A percentile compares a stretch with the other conserved stretches of the same genome.
These are phyloP conservation scores for Trichogramma pretiosum DNA, from an alignment of 1,140 invertebrate genomes.

Conservation along the genomic window DNA sequence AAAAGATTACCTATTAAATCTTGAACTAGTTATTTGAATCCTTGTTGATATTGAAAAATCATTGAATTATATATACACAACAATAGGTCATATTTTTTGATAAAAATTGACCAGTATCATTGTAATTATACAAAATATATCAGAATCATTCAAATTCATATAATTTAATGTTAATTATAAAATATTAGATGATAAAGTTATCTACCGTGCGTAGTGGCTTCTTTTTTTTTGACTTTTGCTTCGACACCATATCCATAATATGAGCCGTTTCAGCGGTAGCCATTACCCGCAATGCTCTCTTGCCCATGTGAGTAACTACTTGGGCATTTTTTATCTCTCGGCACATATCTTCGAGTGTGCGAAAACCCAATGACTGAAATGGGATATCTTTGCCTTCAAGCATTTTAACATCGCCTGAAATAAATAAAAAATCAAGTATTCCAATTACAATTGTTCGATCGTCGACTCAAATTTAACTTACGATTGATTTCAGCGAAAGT, in stretches of 20 bases:
- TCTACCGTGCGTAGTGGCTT: slow-evolving; percentile 31
- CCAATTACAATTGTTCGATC: not conserved
- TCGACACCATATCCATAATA: slow-evolving; percentile 49
- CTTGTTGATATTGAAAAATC: not conserved
- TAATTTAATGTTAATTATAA: not conserved
- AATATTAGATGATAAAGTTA: not conserved
- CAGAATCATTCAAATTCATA: not conserved
- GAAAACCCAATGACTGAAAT: slow-evolving; percentile 4
- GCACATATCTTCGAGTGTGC: slow-evolving; percentile 7
- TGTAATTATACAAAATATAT: not conserved
- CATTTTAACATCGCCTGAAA: slow-evolving; percentile 12
- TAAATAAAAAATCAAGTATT: not conserved
- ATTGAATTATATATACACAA: not conserved
- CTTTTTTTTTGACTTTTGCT: slow-evolving; percentile 45
- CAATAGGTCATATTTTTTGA: not conserved
- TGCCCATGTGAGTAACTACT: not conserved
- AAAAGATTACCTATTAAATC: not conserved
- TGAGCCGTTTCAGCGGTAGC: slow-evolving; percentile 49
- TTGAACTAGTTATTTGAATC: not conserved
- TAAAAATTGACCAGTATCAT: not conserved
- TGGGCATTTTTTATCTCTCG: not conserved
- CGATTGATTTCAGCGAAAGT: slow-evolving; percentile 6
- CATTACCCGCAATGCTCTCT: slow-evolving; percentile 32
- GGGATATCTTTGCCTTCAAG: slow-evolving; percentile 15
- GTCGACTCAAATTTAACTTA: too few relatives aligned